phyloP scores from a whole-genome alignment of 2,797 vertebrate species.

The Gila robusta region DNA sequence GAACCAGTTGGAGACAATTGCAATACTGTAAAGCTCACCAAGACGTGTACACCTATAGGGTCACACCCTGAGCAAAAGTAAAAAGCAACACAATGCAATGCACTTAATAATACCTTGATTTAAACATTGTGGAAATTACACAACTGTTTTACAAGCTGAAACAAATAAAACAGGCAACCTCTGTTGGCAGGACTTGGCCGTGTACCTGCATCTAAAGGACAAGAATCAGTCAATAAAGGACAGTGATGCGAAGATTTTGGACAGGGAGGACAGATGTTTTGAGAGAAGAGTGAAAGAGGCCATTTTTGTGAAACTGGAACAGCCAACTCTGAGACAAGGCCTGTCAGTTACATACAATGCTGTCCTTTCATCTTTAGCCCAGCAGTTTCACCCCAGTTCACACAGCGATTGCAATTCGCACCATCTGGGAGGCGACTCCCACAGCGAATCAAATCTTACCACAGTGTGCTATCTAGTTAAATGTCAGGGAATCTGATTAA shows the following conservation, averaged over 20 bases:
- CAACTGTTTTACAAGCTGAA: neutral
- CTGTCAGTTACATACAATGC: slow-evolving; percentile 33
- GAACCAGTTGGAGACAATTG: no score
- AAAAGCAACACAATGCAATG: neutral
- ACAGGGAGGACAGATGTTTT: slow-evolving; percentile 23
- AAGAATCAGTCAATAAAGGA: slow-evolving; percentile 9
- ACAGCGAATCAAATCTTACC: slow-evolving; percentile 22
- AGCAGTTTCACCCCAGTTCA: slow-evolving; percentile 35
- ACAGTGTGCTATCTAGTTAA: slow-evolving; percentile 1
- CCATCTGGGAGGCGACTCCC: slow-evolving; percentile 15
- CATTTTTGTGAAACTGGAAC: slow-evolving; percentile 25
- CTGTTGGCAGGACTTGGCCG: neutral
- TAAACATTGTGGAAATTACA: neutral
- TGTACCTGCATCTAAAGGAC: slow-evolving; percentile 14
- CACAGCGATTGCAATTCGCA: slow-evolving; percentile 18
- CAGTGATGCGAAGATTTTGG: neutral
- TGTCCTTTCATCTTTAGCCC: slow-evolving; percentile 27
- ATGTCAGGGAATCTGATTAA: slow-evolving; percentile 27
- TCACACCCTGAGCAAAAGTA: neutral
- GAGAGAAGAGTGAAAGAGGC: slow-evolving; percentile 13
- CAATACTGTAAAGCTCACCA: no score
- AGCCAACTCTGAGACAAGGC: slow-evolving; percentile 24
- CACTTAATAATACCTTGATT: neutral
- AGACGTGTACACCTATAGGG: no score
- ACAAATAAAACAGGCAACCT: neutral